phyloP scores from a whole-genome alignment of 2,888 invertebrate species.

The Diplolepis rosae region DNA sequence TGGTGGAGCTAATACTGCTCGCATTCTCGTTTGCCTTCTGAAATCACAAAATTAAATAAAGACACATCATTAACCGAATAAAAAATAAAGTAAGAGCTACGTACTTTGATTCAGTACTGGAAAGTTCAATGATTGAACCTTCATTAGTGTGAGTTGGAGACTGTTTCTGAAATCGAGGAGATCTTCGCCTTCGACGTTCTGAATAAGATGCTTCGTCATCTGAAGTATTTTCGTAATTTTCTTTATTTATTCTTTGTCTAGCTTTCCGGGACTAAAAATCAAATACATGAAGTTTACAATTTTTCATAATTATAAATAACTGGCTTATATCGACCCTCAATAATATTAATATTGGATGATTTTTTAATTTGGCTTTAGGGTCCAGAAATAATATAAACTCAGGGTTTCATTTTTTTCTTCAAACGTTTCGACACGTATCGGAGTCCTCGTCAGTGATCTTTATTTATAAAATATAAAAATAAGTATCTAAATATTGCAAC shows the following conservation, averaged over 20 bases:
- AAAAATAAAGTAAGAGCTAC: constrained; percentile 28
- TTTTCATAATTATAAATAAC: too few relatives aligned
- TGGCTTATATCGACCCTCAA: too few relatives aligned
- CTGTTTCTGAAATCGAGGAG: constrained; percentile 31
- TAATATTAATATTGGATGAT: too few relatives aligned
- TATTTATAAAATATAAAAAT: too few relatives aligned
- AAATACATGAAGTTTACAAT: neutral
- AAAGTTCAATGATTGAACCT: constrained; percentile 58
- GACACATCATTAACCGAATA: neutral
- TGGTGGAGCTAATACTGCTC: constrained; percentile 14
- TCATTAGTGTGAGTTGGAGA: constrained; percentile 35
- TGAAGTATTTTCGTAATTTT: constrained; percentile 46
- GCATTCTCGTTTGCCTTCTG: constrained; percentile 19
- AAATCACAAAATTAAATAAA: constrained; percentile 8
- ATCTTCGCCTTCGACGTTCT: constrained; percentile 40
- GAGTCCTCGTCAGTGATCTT: too few relatives aligned
- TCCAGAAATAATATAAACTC: too few relatives aligned
- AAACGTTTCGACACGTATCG: too few relatives aligned
- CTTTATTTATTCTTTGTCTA: constrained; percentile 32
- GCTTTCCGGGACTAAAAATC: constrained; percentile 12
- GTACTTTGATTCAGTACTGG: constrained; percentile 63
- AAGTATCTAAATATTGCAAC: too few relatives aligned
- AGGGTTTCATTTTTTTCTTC: too few relatives aligned
- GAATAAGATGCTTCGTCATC: constrained; percentile 50
- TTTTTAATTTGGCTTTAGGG: too few relatives aligned